Evolutionary conservation across 1,140 invertebrate genomes (phyloP).

Genomic region (Musca vetustissima): DNA sequence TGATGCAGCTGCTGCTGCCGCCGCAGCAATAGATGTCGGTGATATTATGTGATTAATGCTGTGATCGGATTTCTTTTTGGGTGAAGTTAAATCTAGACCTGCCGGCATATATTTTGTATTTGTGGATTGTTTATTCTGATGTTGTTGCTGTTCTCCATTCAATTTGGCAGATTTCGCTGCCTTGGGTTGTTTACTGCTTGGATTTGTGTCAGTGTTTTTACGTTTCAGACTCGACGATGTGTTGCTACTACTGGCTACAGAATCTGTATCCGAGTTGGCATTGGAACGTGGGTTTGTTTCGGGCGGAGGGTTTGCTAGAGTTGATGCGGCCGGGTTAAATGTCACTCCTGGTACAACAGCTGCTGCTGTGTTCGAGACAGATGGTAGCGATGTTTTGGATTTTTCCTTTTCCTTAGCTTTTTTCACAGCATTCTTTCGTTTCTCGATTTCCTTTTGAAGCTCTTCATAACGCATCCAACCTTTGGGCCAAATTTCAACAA

Average conservation of each 20-base stretch:
- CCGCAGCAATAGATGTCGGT: constrained; percentile 24
- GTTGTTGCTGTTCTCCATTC: constrained; percentile 9
- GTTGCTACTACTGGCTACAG: constrained; percentile 51
- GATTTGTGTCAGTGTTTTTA: constrained; percentile 12
- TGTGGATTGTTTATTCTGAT: no score
- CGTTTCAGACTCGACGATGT: constrained; percentile 40
- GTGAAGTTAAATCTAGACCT: constrained; percentile 33
- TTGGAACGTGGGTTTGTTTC: constrained; percentile 36
- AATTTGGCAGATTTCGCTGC: constrained; percentile 13
- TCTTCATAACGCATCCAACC: constrained; percentile 55
- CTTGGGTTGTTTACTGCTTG: not conserved
- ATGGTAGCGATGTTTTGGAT: not conserved
- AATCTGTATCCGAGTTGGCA: constrained; percentile 51
- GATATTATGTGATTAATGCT: constrained; percentile 31
- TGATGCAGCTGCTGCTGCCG: constrained; percentile 30
- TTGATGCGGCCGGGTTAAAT: constrained; percentile 1
- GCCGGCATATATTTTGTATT: constrained; percentile 2
- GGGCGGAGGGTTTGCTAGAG: not conserved
- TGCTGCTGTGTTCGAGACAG: not conserved
- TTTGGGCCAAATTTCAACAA: constrained; percentile 49
- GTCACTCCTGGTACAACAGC: not conserved
- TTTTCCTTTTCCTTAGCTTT: constrained; percentile 47
- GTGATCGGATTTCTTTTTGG: constrained; percentile 40
- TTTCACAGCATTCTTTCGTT: constrained; percentile 39
- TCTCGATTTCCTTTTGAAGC: constrained; percentile 46